Conservation (phyloP, 92 coral and sea anemone species). For the Pocillopora meandrina region DNA sequence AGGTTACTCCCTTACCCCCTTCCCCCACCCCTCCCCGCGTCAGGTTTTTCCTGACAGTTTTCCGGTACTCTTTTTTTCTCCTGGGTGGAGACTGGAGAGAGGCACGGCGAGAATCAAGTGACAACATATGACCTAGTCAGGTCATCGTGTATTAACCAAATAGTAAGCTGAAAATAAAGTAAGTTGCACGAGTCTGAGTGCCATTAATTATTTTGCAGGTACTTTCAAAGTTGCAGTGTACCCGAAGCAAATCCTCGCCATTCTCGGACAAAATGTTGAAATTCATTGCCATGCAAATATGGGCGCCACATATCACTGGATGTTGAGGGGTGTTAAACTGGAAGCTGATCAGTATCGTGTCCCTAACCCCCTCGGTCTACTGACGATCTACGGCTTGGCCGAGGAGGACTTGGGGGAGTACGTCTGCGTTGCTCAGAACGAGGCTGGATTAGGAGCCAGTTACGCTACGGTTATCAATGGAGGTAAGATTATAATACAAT, state of each 20-base stretch:
- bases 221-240: slow-evolving; percentile 53
- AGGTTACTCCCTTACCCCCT: too few relatives aligned
- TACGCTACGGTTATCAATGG: slow-evolving; percentile 59
- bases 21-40: too few relatives aligned
- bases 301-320: slow-evolving; percentile 78
- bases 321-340: slow-evolving; percentile 62
- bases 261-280: slow-evolving; percentile 52
- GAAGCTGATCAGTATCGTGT: slow-evolving; percentile 63
- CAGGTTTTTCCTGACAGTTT: too few relatives aligned
- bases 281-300: slow-evolving; percentile 63
- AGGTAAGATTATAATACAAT: slow-evolving; percentile 37
- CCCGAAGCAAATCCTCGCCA: slow-evolving; percentile 60
- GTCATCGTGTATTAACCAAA: too few relatives aligned
- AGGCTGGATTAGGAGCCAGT: slow-evolving; percentile 69
- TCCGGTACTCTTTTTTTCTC: too few relatives aligned
- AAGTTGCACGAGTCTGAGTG: too few relatives aligned
- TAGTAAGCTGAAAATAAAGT: too few relatives aligned
- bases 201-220: too few relatives aligned
- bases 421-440: slow-evolving; percentile 78
- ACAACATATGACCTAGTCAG: too few relatives aligned
- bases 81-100: too few relatives aligned
- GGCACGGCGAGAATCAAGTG: too few relatives aligned
- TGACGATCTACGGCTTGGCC: slow-evolving; percentile 55
- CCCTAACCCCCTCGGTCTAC: slow-evolving; percentile 75
- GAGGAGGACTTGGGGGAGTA: slow-evolving; percentile 75